Conservation (phyloP, 2,888 invertebrate genomes). For the Pseudococcus viburni region DNA sequence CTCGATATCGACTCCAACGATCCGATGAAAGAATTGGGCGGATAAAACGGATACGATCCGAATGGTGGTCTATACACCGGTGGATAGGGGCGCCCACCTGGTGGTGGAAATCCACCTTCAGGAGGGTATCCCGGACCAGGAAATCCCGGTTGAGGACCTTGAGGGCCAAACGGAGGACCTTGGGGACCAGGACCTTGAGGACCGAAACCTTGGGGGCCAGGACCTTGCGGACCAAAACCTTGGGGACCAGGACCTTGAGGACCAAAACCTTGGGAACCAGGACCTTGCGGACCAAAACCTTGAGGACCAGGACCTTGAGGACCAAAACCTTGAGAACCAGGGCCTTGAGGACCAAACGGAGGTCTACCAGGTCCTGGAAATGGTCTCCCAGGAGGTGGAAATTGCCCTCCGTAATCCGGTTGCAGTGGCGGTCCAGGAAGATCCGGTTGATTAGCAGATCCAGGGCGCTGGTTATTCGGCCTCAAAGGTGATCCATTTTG, state of each 20-base stretch:
- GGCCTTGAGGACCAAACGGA: background rate
- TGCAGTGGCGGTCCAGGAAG: slow-evolving; percentile 56
- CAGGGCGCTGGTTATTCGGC: background rate
- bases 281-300: background rate
- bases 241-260: too few relatives aligned
- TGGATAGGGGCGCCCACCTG: background rate
- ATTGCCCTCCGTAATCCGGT: slow-evolving; percentile 16
- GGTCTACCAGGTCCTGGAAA: background rate
- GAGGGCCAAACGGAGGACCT: background rate
- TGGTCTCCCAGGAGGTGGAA: slow-evolving; percentile 53
- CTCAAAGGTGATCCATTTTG: background rate
- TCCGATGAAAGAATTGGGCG: slow-evolving; percentile 71
- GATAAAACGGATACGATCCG: slow-evolving; percentile 58
- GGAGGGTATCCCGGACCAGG: slow-evolving; percentile 53
- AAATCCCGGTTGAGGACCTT: background rate
- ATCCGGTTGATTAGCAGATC: background rate
- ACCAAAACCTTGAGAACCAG: background rate
- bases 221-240: too few relatives aligned
- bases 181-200: background rate
- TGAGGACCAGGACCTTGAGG: slow-evolving; percentile 17
- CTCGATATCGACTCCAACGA: slow-evolving; percentile 77
- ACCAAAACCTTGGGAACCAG: too few relatives aligned
- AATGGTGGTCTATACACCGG: slow-evolving; percentile 45
- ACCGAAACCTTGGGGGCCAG: too few relatives aligned
- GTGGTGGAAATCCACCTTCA: background rate